Percentiles rank a stretch among this genome's conserved stretches.
phyloP scores from a whole-genome alignment of 2,888 invertebrate genomes.

The Oscheius sp. region DNA sequence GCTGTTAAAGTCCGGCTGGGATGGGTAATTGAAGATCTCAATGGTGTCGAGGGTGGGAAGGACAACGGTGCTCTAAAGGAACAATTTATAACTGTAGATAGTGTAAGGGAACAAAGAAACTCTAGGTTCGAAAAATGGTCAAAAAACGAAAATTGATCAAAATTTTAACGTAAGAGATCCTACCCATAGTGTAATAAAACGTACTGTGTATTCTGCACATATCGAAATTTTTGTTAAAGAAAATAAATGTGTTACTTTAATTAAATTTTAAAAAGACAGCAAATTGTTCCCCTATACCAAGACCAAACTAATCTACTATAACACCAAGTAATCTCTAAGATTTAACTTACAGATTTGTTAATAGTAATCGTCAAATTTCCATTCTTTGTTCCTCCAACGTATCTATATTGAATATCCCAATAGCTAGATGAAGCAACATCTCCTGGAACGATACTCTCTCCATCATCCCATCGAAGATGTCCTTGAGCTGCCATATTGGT shows the following conservation, averaged over 20 bases:
- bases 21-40: constrained; percentile 57
- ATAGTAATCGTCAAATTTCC: constrained; percentile 6
- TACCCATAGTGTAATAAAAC: too few species aligned
- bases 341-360: neutral
- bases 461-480: constrained; percentile 66
- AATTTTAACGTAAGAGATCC: too few species aligned
- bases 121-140: too few species aligned
- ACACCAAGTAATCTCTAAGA: too few species aligned
- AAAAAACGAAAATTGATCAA: too few species aligned
- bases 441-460: constrained; percentile 51
- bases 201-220: too few species aligned
- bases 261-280: too few species aligned
- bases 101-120: neutral
- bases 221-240: too few species aligned
- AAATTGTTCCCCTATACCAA: neutral
- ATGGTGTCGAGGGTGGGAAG: constrained; percentile 55
- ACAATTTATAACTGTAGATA: too few species aligned
- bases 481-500: constrained; percentile 2
- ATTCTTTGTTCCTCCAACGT: neutral
- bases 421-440: neutral
- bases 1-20: constrained; percentile 43
- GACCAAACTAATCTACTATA: neutral
- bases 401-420: constrained; percentile 23
- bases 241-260: too few species aligned
- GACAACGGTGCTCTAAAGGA: constrained; percentile 28